Evolutionary conservation across 2,888 invertebrate genomes (phyloP).

Genomic region (Lasioglossum vierecki): DNA sequence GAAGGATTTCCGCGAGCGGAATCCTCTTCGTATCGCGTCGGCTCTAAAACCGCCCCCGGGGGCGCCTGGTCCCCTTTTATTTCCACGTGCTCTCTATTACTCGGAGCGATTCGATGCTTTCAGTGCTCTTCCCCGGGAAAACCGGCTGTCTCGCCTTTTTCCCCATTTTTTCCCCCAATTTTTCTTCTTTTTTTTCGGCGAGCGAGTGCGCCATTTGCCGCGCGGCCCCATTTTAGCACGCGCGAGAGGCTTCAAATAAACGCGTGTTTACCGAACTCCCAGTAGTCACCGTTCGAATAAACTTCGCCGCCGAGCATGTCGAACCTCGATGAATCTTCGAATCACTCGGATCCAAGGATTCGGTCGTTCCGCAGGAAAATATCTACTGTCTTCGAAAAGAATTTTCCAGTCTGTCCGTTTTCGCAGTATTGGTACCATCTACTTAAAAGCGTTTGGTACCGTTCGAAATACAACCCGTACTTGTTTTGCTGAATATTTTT

Average conservation of each 20-base stretch:
- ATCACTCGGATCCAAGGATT: neutral
- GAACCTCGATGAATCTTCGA: neutral
- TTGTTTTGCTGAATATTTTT: too few species aligned
- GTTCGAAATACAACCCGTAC: too few species aligned
- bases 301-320: neutral
- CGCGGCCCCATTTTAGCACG: conserved; percentile 3
- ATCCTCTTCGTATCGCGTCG: conserved; percentile 4
- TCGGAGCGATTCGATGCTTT: conserved; percentile 33
- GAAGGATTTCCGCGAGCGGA: conserved; percentile 1
- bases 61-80: conserved; percentile 26
- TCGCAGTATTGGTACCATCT: too few species aligned
- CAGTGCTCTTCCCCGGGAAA: neutral
- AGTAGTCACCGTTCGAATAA: neutral
- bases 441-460: too few species aligned
- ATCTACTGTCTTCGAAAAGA: neutral
- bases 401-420: too few species aligned
- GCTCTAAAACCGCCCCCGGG: conserved; percentile 27
- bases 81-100: conserved; percentile 33
- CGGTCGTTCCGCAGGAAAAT: neutral
- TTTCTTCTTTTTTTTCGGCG: neutral
- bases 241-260: neutral
- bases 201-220: neutral
- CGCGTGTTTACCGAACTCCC: neutral
- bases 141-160: neutral
- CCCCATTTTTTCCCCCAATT: neutral